These are phyloP conservation scores for Arenaria interpres DNA, from an alignment of 2,113 vertebrate genomes.

Conservation along the genomic window DNA sequence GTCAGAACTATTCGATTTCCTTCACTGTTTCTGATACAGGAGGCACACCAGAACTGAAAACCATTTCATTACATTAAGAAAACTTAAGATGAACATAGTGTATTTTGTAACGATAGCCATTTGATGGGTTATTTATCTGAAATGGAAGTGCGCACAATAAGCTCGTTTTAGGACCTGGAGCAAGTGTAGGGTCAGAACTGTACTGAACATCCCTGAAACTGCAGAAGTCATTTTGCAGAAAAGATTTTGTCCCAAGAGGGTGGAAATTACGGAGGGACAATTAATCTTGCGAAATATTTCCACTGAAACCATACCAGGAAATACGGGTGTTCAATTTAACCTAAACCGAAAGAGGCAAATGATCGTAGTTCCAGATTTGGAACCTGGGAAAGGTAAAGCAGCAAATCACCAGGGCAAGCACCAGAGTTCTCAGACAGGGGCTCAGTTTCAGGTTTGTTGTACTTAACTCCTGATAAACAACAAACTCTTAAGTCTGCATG, in stretches of 20 bases:
- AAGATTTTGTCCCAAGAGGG: not conserved
- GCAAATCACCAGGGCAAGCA: fast-evolving
- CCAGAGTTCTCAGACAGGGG: not conserved
- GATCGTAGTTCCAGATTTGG: not conserved
- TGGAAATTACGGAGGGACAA: not conserved
- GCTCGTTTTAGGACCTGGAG: not conserved
- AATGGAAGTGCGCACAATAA: not conserved
- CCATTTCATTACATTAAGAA: not conserved
- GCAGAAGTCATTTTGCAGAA: not conserved
- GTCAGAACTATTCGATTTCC: not conserved
- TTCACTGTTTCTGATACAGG: fast-evolving
- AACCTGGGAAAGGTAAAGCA: not conserved
- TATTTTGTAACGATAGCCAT: not conserved
- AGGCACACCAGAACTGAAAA: not conserved
- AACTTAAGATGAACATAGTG: not conserved
- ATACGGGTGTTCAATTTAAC: not conserved
- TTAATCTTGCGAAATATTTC: not conserved
- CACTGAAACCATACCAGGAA: not conserved
- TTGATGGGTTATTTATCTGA: not conserved
- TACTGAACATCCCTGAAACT: not conserved
- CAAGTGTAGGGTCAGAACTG: fast-evolving
- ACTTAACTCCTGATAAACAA: not conserved
- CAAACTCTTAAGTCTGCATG: not conserved
- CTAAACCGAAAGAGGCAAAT: not conserved
- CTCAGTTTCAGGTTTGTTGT: not conserved